Conservation (phyloP, 2,113 vertebrate genomes). For the Notothenia rossii region DNA sequence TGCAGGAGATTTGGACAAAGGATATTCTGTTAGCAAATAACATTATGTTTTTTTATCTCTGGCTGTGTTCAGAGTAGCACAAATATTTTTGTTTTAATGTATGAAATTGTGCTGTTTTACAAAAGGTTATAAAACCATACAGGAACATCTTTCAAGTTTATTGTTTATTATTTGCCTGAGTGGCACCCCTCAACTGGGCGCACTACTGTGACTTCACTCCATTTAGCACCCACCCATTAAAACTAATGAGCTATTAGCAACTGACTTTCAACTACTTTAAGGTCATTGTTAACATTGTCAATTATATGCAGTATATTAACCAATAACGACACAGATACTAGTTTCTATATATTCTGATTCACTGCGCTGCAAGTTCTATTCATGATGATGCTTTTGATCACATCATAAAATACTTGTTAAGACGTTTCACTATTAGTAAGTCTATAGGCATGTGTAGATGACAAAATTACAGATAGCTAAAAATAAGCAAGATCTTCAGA, state of each 20-base stretch:
- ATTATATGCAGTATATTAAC: background rate
- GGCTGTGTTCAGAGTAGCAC: constrained; percentile 1
- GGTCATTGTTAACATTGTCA: constrained; percentile 23
- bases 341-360: background rate
- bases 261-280: constrained; percentile 53
- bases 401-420: constrained; percentile 1
- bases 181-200: constrained; percentile 39
- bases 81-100: too few relatives aligned
- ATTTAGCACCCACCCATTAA: constrained; percentile 64
- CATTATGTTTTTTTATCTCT: constrained; percentile 3
- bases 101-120: background rate
- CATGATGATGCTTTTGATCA: background rate
- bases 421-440: background rate
- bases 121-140: constrained; percentile 4
- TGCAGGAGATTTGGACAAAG: constrained; percentile 7
- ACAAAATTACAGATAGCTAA: constrained; percentile 11
- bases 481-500: constrained; percentile 2
- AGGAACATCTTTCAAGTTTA: constrained; percentile 40
- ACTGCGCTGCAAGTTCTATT: background rate
- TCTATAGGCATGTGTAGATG: background rate
- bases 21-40: constrained; percentile 17
- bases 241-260: constrained; percentile 63
- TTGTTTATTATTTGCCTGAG: constrained; percentile 50
- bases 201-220: constrained; percentile 42
- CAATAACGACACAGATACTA: constrained; percentile 17